Base-by-base conservation (phyloP, 2,888 invertebrate species). In the Calameuta pallipes region DNA sequence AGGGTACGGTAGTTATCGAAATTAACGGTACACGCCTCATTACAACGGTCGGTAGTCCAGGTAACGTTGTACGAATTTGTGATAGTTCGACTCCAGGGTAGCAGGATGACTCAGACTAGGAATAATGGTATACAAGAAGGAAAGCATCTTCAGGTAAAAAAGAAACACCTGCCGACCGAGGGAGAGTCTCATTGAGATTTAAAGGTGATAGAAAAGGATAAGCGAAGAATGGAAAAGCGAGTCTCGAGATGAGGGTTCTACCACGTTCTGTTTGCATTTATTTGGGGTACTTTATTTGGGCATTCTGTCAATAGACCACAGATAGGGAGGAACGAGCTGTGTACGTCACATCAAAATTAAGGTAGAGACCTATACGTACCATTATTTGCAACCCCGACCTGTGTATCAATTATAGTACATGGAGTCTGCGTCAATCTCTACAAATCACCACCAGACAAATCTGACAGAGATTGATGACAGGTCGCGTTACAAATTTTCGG, bases 1-100 rank as follows among this genome's bases (percentile, higher is more conserved):
- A 69, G 35, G 23, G 36, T 35, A 74, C 23, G 15, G 36, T 75
- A 56, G 75, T 70, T 70, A 75, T 75, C 78, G 75, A 33, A 56
- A 78, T 78, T 78, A 78, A 78, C 78, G 78, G 78, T 75, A 74
- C 78, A 74, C 78, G 36, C 41, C 70, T 69, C 75, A 78, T 78
- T 78, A 78, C 69, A 69, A 78, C 74, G 78, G 78, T 75, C 78
- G 30, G 69, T 70, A 15, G 75, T 56, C 13, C 37, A 75, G 69
- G 36, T 74, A 75, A 78, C 36, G 78, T 35, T 30, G 69, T 75
- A 75, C 69, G 36, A 68, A 78, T 74, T 78, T 11, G 11, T 78
- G 33, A 75, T 56, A 56, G 9, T 56, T 56, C 6, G 23, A 23
- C 23, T 23, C 23, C 23, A 23, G 23, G 23, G 6, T 56, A 56